These are phyloP conservation scores for Apocheima hispidaria DNA, from an alignment of 2,888 invertebrate species.

Conservation along the genomic window DNA sequence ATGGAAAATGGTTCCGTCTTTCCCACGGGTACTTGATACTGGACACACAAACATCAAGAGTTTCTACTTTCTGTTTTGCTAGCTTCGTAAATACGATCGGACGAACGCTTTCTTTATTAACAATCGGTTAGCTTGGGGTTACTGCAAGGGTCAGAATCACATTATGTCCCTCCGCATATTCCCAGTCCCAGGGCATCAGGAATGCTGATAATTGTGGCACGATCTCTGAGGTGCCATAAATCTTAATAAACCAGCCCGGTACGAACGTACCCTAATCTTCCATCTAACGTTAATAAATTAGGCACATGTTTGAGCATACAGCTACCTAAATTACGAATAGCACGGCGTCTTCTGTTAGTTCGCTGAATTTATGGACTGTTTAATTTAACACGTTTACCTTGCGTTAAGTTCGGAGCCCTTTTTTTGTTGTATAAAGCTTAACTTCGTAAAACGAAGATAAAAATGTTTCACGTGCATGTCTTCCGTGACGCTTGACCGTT, in stretches of 20 bases:
- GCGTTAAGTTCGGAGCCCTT: constrained; percentile 28
- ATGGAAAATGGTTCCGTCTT: constrained; percentile 32
- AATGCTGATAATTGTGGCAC: constrained; percentile 67
- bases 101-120: constrained; percentile 46
- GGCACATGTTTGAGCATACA: constrained; percentile 50
- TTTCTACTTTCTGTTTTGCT: constrained; percentile 36
- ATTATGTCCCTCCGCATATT: constrained; percentile 67
- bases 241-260: constrained; percentile 71
- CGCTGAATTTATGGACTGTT: constrained; percentile 48
- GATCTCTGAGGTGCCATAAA: constrained; percentile 72
- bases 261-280: constrained; percentile 56
- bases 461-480: not conserved
- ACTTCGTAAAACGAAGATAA: constrained; percentile 7
- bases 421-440: constrained; percentile 23
- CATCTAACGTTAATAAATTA: constrained; percentile 62
- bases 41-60: constrained; percentile 32
- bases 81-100: constrained; percentile 45
- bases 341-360: constrained; percentile 44
- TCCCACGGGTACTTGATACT: constrained; percentile 41
- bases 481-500: too few species aligned
- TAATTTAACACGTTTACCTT: constrained; percentile 46
- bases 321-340: constrained; percentile 44
- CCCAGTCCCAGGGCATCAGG: constrained; percentile 71
- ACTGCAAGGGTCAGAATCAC: constrained; percentile 55
- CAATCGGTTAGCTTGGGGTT: constrained; percentile 14